These are phyloP conservation scores for Nesoenas mayeri DNA, from an alignment of 2,113 vertebrate genomes.

Conservation along the genomic window DNA sequence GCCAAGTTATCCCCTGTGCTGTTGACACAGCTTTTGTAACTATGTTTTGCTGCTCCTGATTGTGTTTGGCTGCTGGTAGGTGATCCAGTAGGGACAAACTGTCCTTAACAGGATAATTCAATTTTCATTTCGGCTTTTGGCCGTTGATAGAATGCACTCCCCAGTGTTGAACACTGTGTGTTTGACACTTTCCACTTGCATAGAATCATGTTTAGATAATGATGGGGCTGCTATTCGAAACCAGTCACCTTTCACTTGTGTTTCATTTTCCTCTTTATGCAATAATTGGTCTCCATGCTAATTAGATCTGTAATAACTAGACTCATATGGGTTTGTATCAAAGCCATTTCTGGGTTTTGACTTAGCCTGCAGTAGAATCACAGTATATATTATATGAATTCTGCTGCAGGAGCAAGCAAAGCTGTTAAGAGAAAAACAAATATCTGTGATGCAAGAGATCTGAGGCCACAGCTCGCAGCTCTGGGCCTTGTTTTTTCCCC, in stretches of 20 bases:
- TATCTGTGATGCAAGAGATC: not conserved
- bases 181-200: not conserved
- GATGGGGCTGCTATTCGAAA: not conserved
- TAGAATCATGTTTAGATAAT: not conserved
- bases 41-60: not conserved
- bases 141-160: not conserved
- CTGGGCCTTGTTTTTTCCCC: not conserved
- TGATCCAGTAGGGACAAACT: not conserved
- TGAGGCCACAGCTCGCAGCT: not conserved
- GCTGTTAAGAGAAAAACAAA: not conserved
- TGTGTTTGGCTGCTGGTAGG: not conserved
- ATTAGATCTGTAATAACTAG: not conserved
- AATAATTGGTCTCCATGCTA: not conserved
- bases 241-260: not conserved
- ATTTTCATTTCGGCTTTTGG: not conserved
- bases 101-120: not conserved
- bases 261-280: not conserved
- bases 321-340: not conserved
- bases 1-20: not conserved
- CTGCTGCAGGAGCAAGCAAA: not conserved
- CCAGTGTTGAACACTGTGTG: not conserved
- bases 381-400: not conserved
- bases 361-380: not conserved
- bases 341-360: not conserved
- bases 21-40: not conserved